These are phyloP conservation scores for Parazoanthus swiftii DNA, from an alignment of 92 coral and sea anemone genomes.

Conservation along the genomic window DNA sequence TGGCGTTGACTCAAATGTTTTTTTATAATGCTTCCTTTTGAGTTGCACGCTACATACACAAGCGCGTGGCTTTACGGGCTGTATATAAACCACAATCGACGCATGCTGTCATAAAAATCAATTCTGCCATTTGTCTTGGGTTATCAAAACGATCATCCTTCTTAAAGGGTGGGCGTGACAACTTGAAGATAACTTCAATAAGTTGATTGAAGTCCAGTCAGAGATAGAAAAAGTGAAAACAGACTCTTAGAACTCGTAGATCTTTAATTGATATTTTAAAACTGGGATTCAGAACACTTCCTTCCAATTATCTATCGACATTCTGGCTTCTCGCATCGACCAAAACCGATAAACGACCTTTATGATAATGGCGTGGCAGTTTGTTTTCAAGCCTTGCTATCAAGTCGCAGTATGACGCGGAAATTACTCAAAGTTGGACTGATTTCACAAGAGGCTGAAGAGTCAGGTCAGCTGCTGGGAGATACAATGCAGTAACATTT, in stretches of 20 bases:
- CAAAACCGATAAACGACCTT: neutral
- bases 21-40: neutral
- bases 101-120: neutral
- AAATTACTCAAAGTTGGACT: neutral
- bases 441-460: neutral
- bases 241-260: neutral
- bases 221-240: conserved; percentile 7
- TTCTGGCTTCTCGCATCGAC: neutral
- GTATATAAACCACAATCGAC: neutral
- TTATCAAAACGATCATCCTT: conserved; percentile 3
- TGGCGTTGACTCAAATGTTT: neutral
- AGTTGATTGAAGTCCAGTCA: conserved; percentile 1
- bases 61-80: neutral
- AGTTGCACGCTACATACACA: neutral
- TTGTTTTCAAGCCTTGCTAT: neutral
- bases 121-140: conserved; percentile 8
- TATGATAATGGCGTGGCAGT: neutral
- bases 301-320: neutral
- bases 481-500: neutral
- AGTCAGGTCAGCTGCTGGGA: neutral
- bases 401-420: neutral
- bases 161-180: conserved; percentile 20
- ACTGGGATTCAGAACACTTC: neutral
- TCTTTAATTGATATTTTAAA: neutral
- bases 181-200: conserved; percentile 6